These are phyloP conservation scores for Sicus ferrugineus DNA, from an alignment of 2,888 invertebrate genomes.

Conservation along the genomic window DNA sequence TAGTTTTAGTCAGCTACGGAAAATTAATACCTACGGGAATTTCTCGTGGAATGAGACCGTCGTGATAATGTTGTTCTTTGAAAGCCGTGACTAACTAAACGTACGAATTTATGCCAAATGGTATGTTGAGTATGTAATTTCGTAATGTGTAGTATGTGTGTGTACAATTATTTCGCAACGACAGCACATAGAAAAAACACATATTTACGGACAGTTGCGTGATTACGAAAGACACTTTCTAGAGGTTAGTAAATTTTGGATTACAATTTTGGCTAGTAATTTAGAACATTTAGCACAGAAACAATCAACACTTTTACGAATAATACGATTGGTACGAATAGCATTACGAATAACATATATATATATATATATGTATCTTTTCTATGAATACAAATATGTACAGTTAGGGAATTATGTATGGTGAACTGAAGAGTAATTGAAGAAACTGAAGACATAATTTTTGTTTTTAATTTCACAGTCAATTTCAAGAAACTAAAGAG, in stretches of 20 bases:
- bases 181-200: slow-evolving; percentile 33
- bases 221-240: not conserved
- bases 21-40: no score
- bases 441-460: not conserved
- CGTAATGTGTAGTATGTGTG: not conserved
- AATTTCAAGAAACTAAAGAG: no score
- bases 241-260: not conserved
- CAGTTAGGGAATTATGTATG: slow-evolving; percentile 4
- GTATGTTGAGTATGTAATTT: not conserved
- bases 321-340: slow-evolving; percentile 20
- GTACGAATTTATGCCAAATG: no score
- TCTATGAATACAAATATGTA: slow-evolving; percentile 32
- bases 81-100: no score
- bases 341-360: slow-evolving; percentile 25
- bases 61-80: no score
- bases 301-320: slow-evolving; percentile 27
- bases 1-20: no score
- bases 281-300: slow-evolving; percentile 18
- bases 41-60: no score
- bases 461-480: not conserved
- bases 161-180: not conserved
- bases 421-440: not conserved
- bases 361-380: slow-evolving; percentile 29
- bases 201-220: slow-evolving; percentile 25
- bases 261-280: not conserved